Evolutionary conservation across 1,140 invertebrate species (phyloP).

Genomic region (Drosophila kohkoa): DNA sequence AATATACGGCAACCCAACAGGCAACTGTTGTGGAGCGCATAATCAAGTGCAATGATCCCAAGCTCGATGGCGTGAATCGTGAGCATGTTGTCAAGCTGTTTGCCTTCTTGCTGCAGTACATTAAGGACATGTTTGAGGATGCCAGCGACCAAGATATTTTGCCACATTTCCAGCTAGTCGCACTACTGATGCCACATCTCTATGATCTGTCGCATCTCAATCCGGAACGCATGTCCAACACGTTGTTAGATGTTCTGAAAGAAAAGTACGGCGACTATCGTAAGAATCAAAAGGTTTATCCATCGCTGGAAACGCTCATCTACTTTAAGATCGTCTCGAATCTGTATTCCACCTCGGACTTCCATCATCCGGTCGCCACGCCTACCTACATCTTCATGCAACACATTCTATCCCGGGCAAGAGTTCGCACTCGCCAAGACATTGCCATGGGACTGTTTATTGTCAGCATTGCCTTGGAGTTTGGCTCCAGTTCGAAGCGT

Average conservation of each 20-base stretch:
- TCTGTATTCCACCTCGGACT: constrained; percentile 95
- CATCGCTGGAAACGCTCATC: constrained; percentile 90
- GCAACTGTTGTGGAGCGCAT: constrained; percentile 91
- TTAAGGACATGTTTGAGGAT: constrained; percentile 88
- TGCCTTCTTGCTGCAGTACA: constrained; percentile 90
- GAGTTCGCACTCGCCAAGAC: constrained; percentile 88
- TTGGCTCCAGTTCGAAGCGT: constrained; percentile 92
- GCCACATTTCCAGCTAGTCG: constrained; percentile 87
- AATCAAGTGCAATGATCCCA: constrained; percentile 94
- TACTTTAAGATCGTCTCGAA: constrained; percentile 92
- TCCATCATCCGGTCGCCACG: constrained; percentile 93
- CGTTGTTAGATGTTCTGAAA: constrained; percentile 89
- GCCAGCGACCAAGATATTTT: constrained; percentile 85
- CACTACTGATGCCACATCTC: constrained; percentile 88
- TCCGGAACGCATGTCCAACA: constrained; percentile 88
- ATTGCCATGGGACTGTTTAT: constrained; percentile 93
- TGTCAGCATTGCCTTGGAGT: constrained; percentile 91
- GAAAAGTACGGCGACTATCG: constrained; percentile 90
- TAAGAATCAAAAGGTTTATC: constrained; percentile 88
- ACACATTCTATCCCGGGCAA: constrained; percentile 89
- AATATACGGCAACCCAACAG: constrained; percentile 89
- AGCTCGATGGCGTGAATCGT: constrained; percentile 91
- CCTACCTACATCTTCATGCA: constrained; percentile 93
- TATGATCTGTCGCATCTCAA: constrained; percentile 91
- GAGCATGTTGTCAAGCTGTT: constrained; percentile 90